Evolutionary conservation across 2,888 invertebrate species (phyloP).

Genomic region (Archips xylosteana): DNA sequence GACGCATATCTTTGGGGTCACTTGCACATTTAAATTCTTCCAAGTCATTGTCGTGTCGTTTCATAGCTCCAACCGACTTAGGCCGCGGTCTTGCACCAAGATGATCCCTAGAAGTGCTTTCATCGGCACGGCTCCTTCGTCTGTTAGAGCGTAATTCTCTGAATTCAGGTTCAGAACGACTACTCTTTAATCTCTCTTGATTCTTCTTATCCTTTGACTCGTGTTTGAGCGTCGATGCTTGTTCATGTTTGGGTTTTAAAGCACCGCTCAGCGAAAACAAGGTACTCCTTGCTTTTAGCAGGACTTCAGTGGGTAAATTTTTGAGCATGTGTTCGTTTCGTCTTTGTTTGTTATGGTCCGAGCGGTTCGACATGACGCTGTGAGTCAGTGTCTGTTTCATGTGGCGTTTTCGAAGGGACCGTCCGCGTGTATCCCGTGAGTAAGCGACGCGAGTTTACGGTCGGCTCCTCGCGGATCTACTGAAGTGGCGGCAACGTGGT

Average conservation of each 20-base stretch:
- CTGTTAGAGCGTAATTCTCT: constrained; percentile 66
- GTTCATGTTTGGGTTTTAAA: constrained; percentile 75
- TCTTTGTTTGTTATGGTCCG: constrained; percentile 71
- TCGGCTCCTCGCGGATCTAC: constrained; percentile 68
- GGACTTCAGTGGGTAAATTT: constrained; percentile 77
- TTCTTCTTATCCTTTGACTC: constrained; percentile 79
- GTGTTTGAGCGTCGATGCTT: constrained; percentile 66
- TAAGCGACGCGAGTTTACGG: constrained; percentile 62
- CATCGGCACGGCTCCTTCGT: constrained; percentile 71
- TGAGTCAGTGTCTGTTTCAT: constrained; percentile 34
- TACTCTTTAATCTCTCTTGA: constrained; percentile 69
- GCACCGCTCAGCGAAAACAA: constrained; percentile 78
- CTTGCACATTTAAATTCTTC: constrained; percentile 59
- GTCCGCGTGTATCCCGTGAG: constrained; percentile 41
- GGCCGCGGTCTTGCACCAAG: constrained; percentile 64
- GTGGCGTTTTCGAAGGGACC: constrained; percentile 34
- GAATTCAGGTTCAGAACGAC: constrained; percentile 77
- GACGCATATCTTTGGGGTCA: constrained; percentile 60
- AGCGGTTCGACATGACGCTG: constrained; percentile 73
- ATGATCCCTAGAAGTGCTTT: constrained; percentile 57
- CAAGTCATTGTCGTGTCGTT: constrained; percentile 67
- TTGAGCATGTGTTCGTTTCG: constrained; percentile 76
- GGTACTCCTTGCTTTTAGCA: constrained; percentile 77
- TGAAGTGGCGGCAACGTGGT: constrained; percentile 62
- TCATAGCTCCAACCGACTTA: constrained; percentile 72